phyloP scores from a whole-genome alignment of 2,113 vertebrate genomes.

The Dipodomys stephensi region DNA sequence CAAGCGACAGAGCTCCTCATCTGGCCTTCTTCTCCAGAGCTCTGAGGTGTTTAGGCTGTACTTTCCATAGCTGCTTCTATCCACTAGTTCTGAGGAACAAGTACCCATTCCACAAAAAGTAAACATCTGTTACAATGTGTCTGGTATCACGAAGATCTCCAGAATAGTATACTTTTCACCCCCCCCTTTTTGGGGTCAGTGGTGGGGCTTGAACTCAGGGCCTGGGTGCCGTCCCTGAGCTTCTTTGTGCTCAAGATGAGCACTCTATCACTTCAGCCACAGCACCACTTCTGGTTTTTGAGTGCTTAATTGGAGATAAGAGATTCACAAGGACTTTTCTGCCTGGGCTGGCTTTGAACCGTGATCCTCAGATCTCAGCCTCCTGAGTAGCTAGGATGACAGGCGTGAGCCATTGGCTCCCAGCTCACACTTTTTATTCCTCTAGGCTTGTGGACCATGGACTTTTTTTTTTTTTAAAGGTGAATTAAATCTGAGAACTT shows the following conservation, averaged over 20 bases:
- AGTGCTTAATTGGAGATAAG: no score
- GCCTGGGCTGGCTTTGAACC: no score
- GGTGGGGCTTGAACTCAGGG: no score
- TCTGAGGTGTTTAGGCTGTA: not conserved
- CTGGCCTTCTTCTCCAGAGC: not conserved
- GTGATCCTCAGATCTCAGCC: no score
- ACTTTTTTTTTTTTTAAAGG: conserved; percentile 44
- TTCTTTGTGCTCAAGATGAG: no score
- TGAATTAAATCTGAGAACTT: conserved; percentile 45
- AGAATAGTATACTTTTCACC: not conserved
- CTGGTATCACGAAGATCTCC: conserved; percentile 30
- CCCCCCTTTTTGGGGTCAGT: no score
- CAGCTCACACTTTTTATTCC: not conserved
- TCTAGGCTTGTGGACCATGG: conserved; percentile 19
- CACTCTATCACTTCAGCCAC: no score
- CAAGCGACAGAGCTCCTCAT: not conserved
- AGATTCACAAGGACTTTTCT: no score
- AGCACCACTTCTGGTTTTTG: no score
- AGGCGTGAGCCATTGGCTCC: no score
- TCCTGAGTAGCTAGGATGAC: no score
- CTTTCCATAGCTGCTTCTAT: not conserved
- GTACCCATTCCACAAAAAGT: conserved; percentile 39
- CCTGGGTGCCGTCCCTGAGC: no score
- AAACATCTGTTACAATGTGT: not conserved
- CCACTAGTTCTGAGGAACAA: not conserved